Evolutionary conservation across 2,888 invertebrate genomes (phyloP).

Genomic region (Dioctria rufipes): DNA sequence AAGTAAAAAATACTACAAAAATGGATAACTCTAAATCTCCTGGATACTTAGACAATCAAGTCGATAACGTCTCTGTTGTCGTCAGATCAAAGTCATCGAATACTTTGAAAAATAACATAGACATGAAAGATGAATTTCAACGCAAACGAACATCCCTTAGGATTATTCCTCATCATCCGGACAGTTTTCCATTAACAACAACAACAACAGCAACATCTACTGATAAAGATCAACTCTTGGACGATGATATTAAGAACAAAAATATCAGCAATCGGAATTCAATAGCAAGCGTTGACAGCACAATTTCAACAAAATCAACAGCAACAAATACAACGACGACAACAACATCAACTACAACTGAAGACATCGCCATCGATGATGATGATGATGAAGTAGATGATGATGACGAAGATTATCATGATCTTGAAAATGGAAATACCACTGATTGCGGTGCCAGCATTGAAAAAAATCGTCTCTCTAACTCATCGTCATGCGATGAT

Average conservation of each 20-base stretch:
- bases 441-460: constrained; percentile 61
- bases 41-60: constrained; percentile 19
- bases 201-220: constrained; percentile 58
- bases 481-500: constrained; percentile 68
- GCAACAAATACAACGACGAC: constrained; percentile 61
- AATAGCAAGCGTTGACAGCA: constrained; percentile 69
- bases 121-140: constrained; percentile 69
- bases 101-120: constrained; percentile 70
- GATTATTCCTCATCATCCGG: constrained; percentile 66
- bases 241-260: constrained; percentile 45
- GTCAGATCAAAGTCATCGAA: constrained; percentile 67
- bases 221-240: constrained; percentile 51
- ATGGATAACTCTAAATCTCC: not conserved
- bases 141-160: constrained; percentile 70
- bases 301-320: constrained; percentile 63
- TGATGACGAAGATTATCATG: constrained; percentile 65
- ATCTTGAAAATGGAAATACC: constrained; percentile 69
- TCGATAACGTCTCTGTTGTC: constrained; percentile 34
- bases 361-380: constrained; percentile 59
- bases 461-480: constrained; percentile 62
- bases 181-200: constrained; percentile 55
- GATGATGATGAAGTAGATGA: constrained; percentile 58
- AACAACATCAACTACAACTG: constrained; percentile 59
- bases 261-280: constrained; percentile 67
- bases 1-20: not conserved